Evolutionary conservation across 2,797 vertebrate genomes (phyloP).

Genomic region (Glyptemys insculpta): DNA sequence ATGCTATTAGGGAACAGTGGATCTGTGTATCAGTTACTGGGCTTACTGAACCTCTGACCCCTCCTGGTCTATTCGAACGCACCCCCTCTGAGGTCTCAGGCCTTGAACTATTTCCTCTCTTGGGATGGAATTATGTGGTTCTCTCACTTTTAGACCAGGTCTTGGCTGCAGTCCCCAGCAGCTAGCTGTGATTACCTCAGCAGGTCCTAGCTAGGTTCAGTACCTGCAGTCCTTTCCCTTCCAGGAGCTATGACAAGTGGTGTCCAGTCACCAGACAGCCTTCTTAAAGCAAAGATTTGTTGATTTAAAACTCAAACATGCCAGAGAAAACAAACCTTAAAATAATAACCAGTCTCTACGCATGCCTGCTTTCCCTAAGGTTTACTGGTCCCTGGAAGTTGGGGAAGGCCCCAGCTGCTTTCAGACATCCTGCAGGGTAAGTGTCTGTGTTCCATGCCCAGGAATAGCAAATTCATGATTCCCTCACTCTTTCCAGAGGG

Average conservation of each 20-base stretch:
- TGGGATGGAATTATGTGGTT: not conserved
- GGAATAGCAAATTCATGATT: not conserved
- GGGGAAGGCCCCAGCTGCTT: not conserved
- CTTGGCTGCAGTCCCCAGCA: not conserved
- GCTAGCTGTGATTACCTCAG: not conserved
- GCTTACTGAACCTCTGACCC: not conserved
- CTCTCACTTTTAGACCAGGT: constrained; percentile 1
- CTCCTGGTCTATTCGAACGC: not conserved
- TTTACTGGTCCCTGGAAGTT: constrained; percentile 41
- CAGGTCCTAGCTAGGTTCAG: not conserved
- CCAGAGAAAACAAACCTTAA: constrained; percentile 33
- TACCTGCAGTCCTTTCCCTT: constrained; percentile 23
- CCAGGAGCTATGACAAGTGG: constrained; percentile 11
- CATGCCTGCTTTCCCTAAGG: not conserved
- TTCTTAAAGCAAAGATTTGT: constrained; percentile 17
- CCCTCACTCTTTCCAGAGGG: not conserved
- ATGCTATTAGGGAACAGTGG: not conserved
- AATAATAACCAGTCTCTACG: not conserved
- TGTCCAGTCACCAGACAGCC: not conserved
- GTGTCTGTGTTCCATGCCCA: not conserved
- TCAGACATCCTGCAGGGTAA: not conserved
- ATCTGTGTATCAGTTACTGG: constrained; percentile 6
- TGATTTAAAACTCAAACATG: constrained; percentile 25
- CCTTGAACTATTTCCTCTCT: constrained; percentile 15
- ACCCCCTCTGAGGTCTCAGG: not conserved